These are phyloP conservation scores for Aleiodes alternator DNA, from an alignment of 2,888 invertebrate species.

Conservation along the genomic window DNA sequence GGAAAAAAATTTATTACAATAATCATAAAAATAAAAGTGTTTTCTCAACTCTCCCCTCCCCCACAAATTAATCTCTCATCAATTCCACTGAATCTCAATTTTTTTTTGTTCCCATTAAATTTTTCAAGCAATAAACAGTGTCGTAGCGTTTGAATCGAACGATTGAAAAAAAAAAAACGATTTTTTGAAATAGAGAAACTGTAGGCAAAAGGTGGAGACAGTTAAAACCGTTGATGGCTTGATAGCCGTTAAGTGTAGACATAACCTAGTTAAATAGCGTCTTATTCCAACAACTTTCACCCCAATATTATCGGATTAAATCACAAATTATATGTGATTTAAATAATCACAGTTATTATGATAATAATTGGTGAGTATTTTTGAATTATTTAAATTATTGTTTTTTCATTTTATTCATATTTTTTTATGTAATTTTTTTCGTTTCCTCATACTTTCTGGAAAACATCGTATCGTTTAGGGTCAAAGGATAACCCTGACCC, in stretches of 20 bases:
- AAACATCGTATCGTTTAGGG: neutral
- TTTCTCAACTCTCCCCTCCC: too few species aligned
- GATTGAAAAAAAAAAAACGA: neutral
- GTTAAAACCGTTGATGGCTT: constrained; percentile 57
- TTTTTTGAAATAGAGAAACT: constrained; percentile 14
- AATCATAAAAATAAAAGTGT: neutral
- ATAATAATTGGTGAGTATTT: constrained; percentile 59
- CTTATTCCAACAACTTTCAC: constrained; percentile 58
- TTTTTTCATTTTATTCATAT: neutral
- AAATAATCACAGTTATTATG: constrained; percentile 60
- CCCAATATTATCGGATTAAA: constrained; percentile 53
- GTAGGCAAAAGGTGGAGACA: constrained; percentile 43
- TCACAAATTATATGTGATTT: constrained; percentile 49
- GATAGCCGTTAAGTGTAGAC: constrained; percentile 63
- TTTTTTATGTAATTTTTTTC: constrained; percentile 16
- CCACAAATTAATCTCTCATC: neutral
- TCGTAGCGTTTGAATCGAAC: constrained; percentile 11
- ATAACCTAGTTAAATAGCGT: constrained; percentile 63
- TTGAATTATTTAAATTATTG: neutral
- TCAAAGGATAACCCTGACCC: constrained; percentile 24
- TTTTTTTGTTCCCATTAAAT: neutral
- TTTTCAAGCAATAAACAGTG: constrained; percentile 22
- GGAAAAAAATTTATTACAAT: neutral
- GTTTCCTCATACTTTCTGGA: neutral
- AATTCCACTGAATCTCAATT: neutral